phyloP scores from a whole-genome alignment of 2,888 invertebrate species.

The Drosophila longiperda region DNA sequence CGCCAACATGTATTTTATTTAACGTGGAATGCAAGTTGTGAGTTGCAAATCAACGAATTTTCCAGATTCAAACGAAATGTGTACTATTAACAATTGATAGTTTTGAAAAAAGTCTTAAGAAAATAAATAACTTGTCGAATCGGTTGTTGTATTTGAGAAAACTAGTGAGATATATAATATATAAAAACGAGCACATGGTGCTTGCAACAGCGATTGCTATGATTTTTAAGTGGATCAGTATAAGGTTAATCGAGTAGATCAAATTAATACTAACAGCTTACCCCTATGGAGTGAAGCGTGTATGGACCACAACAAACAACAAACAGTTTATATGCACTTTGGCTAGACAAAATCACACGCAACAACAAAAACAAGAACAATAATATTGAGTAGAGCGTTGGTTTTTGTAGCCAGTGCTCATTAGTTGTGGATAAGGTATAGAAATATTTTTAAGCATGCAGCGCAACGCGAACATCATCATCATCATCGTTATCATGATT shows the following conservation, averaged over 20 bases:
- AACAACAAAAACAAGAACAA: slow-evolving; percentile 1
- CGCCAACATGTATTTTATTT: neutral
- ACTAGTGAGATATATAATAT: no score
- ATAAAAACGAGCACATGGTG: neutral
- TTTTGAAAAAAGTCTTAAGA: neutral
- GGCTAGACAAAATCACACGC: slow-evolving; percentile 11
- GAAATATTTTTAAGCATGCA: slow-evolving; percentile 9
- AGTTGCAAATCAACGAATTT: slow-evolving; percentile 3
- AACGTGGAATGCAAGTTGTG: slow-evolving; percentile 3
- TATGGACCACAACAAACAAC: neutral
- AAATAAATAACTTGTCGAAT: neutral
- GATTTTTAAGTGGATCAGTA: neutral
- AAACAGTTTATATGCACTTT: slow-evolving; percentile 2
- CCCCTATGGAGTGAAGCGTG: neutral
- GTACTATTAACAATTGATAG: neutral
- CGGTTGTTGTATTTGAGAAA: neutral
- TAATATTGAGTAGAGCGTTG: neutral
- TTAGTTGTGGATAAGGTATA: slow-evolving; percentile 2
- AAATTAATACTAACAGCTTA: neutral
- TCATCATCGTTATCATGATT: neutral
- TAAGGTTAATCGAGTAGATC: neutral
- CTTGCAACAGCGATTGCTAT: neutral
- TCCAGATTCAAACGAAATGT: neutral
- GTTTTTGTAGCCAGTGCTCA: slow-evolving; percentile 1
- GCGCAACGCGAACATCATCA: slow-evolving; percentile 16